phyloP scores from a whole-genome alignment of 2,113 vertebrate genomes.

The Glaucomys volans region DNA sequence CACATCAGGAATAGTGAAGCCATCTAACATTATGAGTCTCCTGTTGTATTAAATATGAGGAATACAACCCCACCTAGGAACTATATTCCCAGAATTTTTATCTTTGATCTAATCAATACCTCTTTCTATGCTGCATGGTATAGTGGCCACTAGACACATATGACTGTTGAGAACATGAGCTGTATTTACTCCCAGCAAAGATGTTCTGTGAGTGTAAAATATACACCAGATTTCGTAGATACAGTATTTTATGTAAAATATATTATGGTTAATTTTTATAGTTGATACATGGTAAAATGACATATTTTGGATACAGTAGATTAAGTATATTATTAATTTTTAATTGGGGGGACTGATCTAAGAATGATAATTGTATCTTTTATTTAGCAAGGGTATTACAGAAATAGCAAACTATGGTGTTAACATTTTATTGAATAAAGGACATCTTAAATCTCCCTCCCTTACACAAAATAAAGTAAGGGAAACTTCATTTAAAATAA shows the following conservation, averaged over 20 bases:
- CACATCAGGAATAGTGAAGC: background rate
- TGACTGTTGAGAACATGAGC: background rate
- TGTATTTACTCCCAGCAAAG: background rate
- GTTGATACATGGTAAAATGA: background rate
- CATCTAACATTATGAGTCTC: background rate
- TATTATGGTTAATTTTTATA: background rate
- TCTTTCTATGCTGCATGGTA: background rate
- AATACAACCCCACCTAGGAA: background rate
- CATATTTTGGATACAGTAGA: background rate
- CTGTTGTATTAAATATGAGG: background rate
- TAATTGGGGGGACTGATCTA: background rate
- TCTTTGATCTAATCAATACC: background rate
- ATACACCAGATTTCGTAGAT: background rate
- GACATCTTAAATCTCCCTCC: background rate
- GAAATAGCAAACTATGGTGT: background rate
- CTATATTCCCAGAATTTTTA: background rate
- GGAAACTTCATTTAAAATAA: background rate
- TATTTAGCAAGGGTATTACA: background rate
- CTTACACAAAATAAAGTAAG: background rate
- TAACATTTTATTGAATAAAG: background rate
- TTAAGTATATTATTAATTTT: background rate
- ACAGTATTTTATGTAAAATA: background rate
- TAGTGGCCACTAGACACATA: background rate
- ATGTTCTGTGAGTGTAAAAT: background rate
- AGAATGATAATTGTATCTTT: slow-evolving; percentile 1